A percentile compares a stretch with the other conserved stretches of the same genome.
phyloP scores from a whole-genome alignment of 2,888 invertebrate species.

The Aquatica leii region DNA sequence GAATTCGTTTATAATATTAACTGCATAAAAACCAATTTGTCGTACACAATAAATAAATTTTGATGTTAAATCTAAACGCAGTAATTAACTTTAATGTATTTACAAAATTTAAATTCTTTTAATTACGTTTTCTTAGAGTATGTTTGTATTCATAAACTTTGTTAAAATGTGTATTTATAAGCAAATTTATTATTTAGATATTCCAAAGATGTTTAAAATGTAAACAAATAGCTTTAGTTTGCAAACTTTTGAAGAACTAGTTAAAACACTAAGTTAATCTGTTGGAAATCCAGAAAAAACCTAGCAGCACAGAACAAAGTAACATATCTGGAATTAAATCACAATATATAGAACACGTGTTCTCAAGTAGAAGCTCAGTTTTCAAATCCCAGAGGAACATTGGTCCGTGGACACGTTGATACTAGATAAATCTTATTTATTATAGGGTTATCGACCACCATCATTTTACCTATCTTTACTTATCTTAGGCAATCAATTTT shows the following conservation, averaged over 20 bases:
- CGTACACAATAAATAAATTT: background rate
- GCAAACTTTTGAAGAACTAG: background rate
- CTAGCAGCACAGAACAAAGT: constrained; percentile 28
- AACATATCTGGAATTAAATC: constrained; percentile 36
- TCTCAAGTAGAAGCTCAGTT: constrained; percentile 35
- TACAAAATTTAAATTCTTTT: too few relatives aligned
- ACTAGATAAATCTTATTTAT: constrained; percentile 39
- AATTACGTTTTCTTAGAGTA: too few relatives aligned
- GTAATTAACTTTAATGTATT: too few relatives aligned
- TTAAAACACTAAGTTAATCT: constrained; percentile 16
- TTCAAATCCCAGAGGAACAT: constrained; percentile 33
- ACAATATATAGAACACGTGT: constrained; percentile 37
- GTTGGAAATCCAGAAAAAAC: constrained; percentile 24
- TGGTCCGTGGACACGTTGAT: constrained; percentile 35
- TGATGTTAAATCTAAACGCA: too few relatives aligned
- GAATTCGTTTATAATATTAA: constrained; percentile 17
- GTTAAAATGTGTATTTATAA: too few relatives aligned
- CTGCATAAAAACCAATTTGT: constrained; percentile 10
- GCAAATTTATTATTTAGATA: too few relatives aligned
- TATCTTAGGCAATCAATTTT: constrained; percentile 29
- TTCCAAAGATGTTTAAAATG: too few relatives aligned
- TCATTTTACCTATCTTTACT: constrained; percentile 31
- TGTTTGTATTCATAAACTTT: too few relatives aligned
- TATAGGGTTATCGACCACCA: constrained; percentile 36
- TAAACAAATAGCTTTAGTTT: too few relatives aligned